Base-by-base conservation (phyloP, 2,797 vertebrate genomes). In the Discoglossus pictus region DNA sequence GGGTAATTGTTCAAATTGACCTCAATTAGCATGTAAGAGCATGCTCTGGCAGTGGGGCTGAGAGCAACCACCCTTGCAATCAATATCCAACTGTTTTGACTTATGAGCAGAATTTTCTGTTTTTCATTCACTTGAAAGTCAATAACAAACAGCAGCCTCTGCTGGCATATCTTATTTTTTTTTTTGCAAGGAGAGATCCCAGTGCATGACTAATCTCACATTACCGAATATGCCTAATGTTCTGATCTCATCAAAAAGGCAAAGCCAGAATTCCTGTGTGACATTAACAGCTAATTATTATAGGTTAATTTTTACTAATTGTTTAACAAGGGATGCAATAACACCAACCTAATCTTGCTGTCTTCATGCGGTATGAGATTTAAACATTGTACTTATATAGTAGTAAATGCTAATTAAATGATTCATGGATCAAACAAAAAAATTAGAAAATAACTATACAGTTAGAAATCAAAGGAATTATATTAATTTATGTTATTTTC, bases 91-190 rank as follows among this genome's bases (percentile, higher is more conserved):
- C 46, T 64, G 59, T 68, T 61, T 59, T 56, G 55, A 65, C 23
- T 20, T 39, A 7, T 2, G 21, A 53, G 12, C 18, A 3, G 18
- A 47, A n/a, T n/a, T n/a, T 61, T 58, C 59, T 46, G 31, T 61
- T 40, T 60, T 42, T 20, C 9, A 7, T 23, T 23, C 7, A 43
- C 55, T 48, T 36, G 52, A 8, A 21, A 56, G 65, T 38, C 50
- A 55, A 36, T 17, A 72, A n/a, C 51, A 61, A 72, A 68, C 2
- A 61, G 61, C 61, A 77, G 50, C 47, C 65, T 68, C 54, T 73
- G 35, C 47, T 72, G 40, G 43, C 15, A 2, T 53, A 15, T 27
- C 52, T 25, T 8, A n/a, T 3, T 36, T 15, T 17, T 12, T n/a
- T 59, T 7, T 16, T 13, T 64, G n/a, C 3, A 15, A 24, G 20